Evolutionary conservation across 1,140 invertebrate genomes (phyloP), one percentile per base, ranked within the genome.

Genomic region (Euwallacea fornicatus): DNA sequence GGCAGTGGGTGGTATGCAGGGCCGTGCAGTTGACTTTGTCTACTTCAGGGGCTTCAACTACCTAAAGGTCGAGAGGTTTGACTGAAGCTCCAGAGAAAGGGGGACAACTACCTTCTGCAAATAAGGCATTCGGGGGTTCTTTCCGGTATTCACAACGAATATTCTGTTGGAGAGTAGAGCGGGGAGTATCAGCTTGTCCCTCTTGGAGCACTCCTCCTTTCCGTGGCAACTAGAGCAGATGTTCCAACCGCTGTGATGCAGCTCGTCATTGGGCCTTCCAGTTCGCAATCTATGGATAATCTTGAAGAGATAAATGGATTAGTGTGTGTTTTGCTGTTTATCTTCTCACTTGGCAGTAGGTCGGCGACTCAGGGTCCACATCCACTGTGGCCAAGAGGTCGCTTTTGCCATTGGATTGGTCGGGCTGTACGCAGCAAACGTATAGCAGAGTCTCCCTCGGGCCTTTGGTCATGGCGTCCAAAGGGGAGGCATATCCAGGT

Each of bases 201-300:
- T 83, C 69, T 87, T 88, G 54, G 85, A 84, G 69, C 82, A 81
- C 53, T 77, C 77, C 42, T 79, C 74, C 46, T 81, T 79, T 0
- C 81, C 76, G 60, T 82, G 76, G 81, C 95, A 98, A 82, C 94
- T 96, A 73, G 94, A 96, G 80, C 97, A 99, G 7, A 94, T 88
- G 79, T 98, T 98, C 96, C 96, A 98, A 0, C 96, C 97, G 13
- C 89, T 91, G 80, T 98, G 97, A 80, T 99, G 97, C 0, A 99
- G 80, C 81, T 99, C 97, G 79, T 99, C 94, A 1, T 90, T 92
- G 6, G 85, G 78, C 64, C 91, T 81, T n/a, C 89, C 88, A 77
- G 96, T 91, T 69, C 89, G 85, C 0, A 94, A 85, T 58, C 94
- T 90, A 79, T 94, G 90, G 60, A 98, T 91, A 3, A 98, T 91